Evolutionary conservation across 2,888 invertebrate genomes (phyloP), one percentile per base, ranked within the genome.

Genomic region (Antheraea yamamai): DNA sequence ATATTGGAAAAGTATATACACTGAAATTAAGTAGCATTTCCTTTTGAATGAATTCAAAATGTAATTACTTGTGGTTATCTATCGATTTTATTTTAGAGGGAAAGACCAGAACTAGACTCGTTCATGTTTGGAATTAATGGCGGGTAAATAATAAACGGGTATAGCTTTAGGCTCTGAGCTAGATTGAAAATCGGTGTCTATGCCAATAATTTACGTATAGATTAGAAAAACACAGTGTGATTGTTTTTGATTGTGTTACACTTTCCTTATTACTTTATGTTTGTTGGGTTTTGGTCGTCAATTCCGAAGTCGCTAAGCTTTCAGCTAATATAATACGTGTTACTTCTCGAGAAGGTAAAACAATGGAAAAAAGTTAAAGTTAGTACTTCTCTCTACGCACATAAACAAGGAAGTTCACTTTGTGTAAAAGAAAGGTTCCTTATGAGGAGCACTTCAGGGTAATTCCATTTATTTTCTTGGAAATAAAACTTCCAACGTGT

Each of bases 391-490:
- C 55, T 61, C 23, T 61, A 26, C 55, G 58, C 39, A 72, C 39
- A 61, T 72, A 72, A 72, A 55, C 39, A 30, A 52, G 74, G 26
- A 51, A 74, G 52, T 26, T 73, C 23, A 74, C 74, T 77, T 76
- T 78, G 76, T 79, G 77, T 79, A 80, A 81, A 81, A 79, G 80
- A 82, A 82, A 82, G 77, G 80, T 81, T 75, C 79, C 77, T 78
- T 75, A 76, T 74, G 73, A 76, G 77, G 64, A 66, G 76, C 77
- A 78, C 79, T 85, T 80, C 80, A 77, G 80, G 81, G 80, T 81
- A 78, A 78, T 78, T 81, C 79, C 81, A 85, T 84, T 84, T 85
- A 82, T 84, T 84, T 82, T 82, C 82, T 81, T 82, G 82, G 82
- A 84, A 85, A 87, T 87, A 86, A 47, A 83, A 76, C 76, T 76